A percentile compares a stretch with the other conserved stretches of the same genome.
phyloP scores from a whole-genome alignment of 1,140 invertebrate species.

The Parapsyche elsis region DNA sequence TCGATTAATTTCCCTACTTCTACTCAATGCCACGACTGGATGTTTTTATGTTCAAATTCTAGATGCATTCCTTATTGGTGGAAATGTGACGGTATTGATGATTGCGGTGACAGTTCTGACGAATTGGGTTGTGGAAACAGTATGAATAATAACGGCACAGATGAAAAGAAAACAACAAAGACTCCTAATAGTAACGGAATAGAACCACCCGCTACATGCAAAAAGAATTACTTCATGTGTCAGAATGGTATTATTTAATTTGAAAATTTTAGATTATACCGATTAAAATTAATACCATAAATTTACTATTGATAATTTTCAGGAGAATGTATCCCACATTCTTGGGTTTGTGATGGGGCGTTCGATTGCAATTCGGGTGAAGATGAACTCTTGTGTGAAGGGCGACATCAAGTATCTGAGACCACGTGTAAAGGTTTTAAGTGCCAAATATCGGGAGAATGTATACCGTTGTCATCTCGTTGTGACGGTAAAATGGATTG shows the following conservation, averaged over 20 bases:
- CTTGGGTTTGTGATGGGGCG: conserved; percentile 85
- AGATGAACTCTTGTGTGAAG: conserved; percentile 75
- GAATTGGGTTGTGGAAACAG: conserved; percentile 73
- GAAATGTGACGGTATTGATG: conserved; percentile 73
- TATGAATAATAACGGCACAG: conserved; percentile 56
- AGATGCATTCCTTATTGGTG: conserved; percentile 89
- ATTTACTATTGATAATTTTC: conserved; percentile 2
- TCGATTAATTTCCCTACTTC: conserved; percentile 58
- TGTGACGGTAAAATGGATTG: conserved; percentile 77
- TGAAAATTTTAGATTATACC: background rate
- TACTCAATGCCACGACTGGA: conserved; percentile 77
- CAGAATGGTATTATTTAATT: conserved; percentile 43
- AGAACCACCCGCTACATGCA: conserved; percentile 50
- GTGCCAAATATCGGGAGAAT: conserved; percentile 73
- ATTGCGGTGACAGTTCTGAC: conserved; percentile 84
- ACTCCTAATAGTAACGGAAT: conserved; percentile 56
- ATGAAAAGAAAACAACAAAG: conserved; percentile 60
- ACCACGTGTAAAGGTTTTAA: conserved; percentile 70
- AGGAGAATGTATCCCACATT: conserved; percentile 81
- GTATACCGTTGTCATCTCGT: conserved; percentile 70
- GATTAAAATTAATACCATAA: background rate
- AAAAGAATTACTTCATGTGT: conserved; percentile 53
- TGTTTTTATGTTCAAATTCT: conserved; percentile 78
- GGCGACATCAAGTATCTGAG: conserved; percentile 68
- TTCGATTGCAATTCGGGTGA: conserved; percentile 76